These are phyloP conservation scores for Papio anubis DNA, from an alignment of 2,113 vertebrate genomes.

Conservation along the genomic window DNA sequence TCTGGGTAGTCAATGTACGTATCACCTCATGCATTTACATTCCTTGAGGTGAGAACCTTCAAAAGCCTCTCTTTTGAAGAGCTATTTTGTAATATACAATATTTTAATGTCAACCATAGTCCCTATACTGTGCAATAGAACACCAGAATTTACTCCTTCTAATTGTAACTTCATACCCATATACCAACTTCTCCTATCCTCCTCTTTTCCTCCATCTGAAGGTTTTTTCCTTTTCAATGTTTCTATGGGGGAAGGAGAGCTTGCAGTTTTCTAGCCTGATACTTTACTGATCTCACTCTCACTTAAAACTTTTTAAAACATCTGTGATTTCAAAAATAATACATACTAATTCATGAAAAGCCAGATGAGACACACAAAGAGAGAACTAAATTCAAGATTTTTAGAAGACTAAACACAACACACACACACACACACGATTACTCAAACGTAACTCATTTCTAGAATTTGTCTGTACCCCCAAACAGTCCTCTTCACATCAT, in stretches of 20 bases:
- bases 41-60: too few species aligned
- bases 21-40: too few species aligned
- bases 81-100: too few species aligned
- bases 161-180: too few species aligned
- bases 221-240: background rate
- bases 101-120: too few species aligned
- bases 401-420: background rate
- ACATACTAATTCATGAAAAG: background rate
- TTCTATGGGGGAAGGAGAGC: background rate
- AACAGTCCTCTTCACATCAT: background rate
- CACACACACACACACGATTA: background rate
- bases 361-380: background rate
- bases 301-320: background rate
- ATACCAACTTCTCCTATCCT: too few species aligned
- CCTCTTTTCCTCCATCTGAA: too few species aligned
- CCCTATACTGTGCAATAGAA: too few species aligned
- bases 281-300: background rate
- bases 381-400: background rate
- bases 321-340: background rate
- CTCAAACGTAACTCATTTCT: background rate
- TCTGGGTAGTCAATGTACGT: too few species aligned
- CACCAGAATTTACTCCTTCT: too few species aligned
- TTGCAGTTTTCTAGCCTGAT: background rate
- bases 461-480: background rate
- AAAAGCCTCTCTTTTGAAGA: too few species aligned